phyloP scores from a whole-genome alignment of 2,113 vertebrate genomes.

The Pionites leucogaster region DNA sequence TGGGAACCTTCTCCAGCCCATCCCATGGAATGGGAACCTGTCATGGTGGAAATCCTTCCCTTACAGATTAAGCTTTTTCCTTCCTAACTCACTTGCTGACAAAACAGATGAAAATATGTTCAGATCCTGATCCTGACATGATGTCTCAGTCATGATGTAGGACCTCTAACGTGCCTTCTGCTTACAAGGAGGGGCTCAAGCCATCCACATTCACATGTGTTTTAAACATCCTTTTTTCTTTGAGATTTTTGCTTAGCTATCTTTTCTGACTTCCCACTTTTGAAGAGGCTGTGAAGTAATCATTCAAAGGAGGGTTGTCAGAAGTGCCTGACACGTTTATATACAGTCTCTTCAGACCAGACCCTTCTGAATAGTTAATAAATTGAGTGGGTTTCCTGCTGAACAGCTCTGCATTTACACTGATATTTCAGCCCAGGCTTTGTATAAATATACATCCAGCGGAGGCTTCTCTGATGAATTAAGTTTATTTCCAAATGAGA shows the following conservation, averaged over 20 bases:
- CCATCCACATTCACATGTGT: not conserved
- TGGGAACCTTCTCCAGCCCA: not conserved
- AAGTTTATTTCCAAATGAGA: not conserved
- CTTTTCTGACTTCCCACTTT: not conserved
- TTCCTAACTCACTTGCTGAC: not conserved
- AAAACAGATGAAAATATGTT: not conserved
- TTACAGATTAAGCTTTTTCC: not conserved
- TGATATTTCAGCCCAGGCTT: not conserved
- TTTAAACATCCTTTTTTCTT: not conserved
- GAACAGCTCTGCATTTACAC: not conserved
- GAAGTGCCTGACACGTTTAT: not conserved
- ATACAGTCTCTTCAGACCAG: not conserved
- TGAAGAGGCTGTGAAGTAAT: not conserved
- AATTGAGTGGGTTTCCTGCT: not conserved
- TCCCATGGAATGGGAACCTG: rapidly evolving
- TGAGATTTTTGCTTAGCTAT: not conserved
- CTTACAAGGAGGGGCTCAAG: rapidly evolving
- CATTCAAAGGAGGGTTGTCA: not conserved
- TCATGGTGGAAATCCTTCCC: not conserved
- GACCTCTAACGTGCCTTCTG: not conserved
- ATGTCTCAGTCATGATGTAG: not conserved
- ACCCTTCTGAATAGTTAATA: not conserved
- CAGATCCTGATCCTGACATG: not conserved
- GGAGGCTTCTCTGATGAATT: not conserved
- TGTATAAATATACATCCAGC: not conserved